A percentile compares a stretch with the other conserved stretches of the same genome.
Evolutionary conservation across 2,797 vertebrate species (phyloP).

Genomic region (Esox masquinongy): DNA sequence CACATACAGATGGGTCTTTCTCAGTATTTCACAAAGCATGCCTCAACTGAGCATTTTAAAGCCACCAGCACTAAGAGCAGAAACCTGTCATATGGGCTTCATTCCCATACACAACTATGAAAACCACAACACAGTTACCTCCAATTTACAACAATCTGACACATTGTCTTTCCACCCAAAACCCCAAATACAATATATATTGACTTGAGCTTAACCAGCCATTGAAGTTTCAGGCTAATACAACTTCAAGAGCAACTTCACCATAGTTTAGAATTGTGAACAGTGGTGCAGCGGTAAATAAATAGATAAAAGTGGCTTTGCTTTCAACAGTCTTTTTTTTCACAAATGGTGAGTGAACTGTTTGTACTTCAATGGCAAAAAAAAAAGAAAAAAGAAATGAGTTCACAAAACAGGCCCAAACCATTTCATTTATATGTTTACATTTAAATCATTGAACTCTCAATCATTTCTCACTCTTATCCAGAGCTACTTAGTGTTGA

Average conservation of each 20-base stretch:
- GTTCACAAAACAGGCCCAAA: neutral
- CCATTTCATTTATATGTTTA: neutral
- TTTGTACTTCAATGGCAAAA: neutral
- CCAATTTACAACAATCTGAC: neutral
- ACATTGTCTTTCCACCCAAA: neutral
- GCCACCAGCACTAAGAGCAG: constrained; percentile 56
- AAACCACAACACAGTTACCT: neutral
- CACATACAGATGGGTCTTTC: constrained; percentile 33
- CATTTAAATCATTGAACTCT: neutral
- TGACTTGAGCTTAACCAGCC: neutral
- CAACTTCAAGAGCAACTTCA: neutral
- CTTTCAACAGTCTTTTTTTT: no score
- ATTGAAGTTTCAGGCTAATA: neutral
- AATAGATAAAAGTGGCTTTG: no score
- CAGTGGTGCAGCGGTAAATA: neutral
- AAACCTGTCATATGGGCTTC: constrained; percentile 55
- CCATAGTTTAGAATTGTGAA: neutral
- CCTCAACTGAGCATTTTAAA: constrained; percentile 71
- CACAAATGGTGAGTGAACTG: no score
- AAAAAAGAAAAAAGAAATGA: neutral
- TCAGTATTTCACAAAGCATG: constrained; percentile 76
- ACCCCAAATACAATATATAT: neutral
- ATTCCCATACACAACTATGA: constrained; percentile 25
- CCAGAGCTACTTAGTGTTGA: no score
- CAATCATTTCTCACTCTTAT: no score